Evolutionary conservation across 1,140 invertebrate species (phyloP).

Genomic region (Drosophila seguyi): DNA sequence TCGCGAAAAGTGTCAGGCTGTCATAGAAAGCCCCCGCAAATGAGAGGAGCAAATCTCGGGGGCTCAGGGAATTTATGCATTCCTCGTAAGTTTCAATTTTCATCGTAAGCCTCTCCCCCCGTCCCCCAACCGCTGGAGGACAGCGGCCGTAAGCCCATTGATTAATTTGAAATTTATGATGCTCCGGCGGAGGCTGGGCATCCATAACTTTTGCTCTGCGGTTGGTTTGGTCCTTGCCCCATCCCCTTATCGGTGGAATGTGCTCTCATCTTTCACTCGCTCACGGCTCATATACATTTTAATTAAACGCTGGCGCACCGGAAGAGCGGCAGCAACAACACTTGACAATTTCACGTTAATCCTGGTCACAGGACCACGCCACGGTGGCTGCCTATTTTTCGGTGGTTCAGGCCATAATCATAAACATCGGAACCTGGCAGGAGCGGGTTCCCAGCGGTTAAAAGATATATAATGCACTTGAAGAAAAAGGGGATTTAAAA

Average conservation of each 20-base stretch:
- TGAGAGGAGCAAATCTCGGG: conserved; percentile 35
- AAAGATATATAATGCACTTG: conserved; percentile 9
- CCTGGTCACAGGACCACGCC: conserved; percentile 61
- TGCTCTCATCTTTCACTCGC: conserved; percentile 51
- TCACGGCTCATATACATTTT: conserved; percentile 75
- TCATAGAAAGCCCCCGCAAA: conserved; percentile 39
- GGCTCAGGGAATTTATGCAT: conserved; percentile 54
- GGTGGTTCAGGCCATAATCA: conserved; percentile 63
- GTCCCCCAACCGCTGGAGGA: conserved; percentile 11
- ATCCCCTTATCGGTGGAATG: conserved; percentile 6
- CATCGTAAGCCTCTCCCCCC: conserved; percentile 36
- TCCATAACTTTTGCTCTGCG: conserved; percentile 71
- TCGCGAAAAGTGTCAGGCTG: conserved; percentile 42
- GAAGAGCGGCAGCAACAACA: conserved; percentile 37
- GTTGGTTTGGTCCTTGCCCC: neutral
- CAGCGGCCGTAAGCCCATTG: conserved; percentile 74
- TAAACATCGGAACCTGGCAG: conserved; percentile 66
- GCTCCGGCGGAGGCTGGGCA: conserved; percentile 44
- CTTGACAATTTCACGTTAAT: conserved; percentile 82
- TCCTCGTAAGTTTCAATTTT: conserved; percentile 70
- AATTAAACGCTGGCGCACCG: conserved; percentile 71
- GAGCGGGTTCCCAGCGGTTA: conserved; percentile 5
- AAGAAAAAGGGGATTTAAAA: too few relatives aligned
- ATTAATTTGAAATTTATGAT: conserved; percentile 84
- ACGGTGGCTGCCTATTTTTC: conserved; percentile 53